Evolutionary conservation across 2,888 invertebrate species (phyloP).

Genomic region (Morpho achilles): DNA sequence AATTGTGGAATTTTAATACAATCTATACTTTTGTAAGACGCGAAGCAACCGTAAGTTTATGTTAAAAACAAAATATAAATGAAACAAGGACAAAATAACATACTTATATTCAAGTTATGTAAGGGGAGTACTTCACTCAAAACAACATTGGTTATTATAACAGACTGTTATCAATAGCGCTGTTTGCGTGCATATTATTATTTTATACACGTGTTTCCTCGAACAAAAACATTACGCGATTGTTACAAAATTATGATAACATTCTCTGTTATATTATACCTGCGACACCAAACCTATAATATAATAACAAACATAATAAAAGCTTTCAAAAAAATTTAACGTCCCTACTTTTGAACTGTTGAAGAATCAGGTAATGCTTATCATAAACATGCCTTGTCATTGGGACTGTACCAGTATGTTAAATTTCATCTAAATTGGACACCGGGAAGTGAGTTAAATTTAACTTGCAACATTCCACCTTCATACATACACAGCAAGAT

Average conservation of each 20-base stretch:
- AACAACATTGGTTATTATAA: constrained; percentile 44
- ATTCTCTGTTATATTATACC: constrained; percentile 12
- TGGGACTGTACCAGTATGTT: no score
- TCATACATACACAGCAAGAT: no score
- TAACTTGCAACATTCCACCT: no score
- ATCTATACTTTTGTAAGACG: no score
- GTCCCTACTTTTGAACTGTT: no score
- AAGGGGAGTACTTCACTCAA: constrained; percentile 31
- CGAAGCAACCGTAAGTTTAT: no score
- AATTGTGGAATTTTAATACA: no score
- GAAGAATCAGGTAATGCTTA: no score
- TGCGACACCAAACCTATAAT: constrained; percentile 5
- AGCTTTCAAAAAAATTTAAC: not conserved
- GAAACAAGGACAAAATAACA: not conserved
- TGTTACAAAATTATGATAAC: constrained; percentile 20
- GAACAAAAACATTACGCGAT: constrained; percentile 33
- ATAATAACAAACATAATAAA: not conserved
- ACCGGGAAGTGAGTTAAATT: no score
- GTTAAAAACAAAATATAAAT: not conserved
- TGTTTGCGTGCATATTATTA: constrained; percentile 21
- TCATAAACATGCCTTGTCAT: no score
- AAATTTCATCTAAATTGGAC: no score
- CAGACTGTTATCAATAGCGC: constrained; percentile 37
- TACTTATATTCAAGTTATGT: constrained; percentile 14
- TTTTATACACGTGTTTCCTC: constrained; percentile 41